Percentiles rank a stretch among this genome's conserved stretches.
phyloP scores from a whole-genome alignment of 2,888 invertebrate genomes.

The Nysson spinosus region DNA sequence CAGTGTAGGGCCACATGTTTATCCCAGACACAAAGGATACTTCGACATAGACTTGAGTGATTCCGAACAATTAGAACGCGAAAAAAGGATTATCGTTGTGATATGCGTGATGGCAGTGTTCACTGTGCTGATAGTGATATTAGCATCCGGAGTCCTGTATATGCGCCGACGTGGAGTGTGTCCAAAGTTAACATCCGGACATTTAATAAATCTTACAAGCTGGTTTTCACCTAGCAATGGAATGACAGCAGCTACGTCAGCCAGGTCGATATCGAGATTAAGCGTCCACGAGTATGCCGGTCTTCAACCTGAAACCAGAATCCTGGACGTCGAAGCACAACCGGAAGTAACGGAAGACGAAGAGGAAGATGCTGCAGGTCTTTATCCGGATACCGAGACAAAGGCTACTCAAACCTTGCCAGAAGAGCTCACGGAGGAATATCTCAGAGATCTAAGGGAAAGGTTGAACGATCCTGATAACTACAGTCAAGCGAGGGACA shows the following conservation, averaged over 20 bases:
- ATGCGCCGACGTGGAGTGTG: conserved; percentile 73
- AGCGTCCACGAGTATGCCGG: conserved; percentile 83
- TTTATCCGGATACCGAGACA: conserved; percentile 78
- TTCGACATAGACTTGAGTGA: conserved; percentile 75
- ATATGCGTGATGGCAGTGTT: conserved; percentile 71
- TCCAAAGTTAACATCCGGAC: conserved; percentile 71
- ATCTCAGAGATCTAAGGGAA: conserved; percentile 83
- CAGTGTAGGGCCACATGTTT: conserved; percentile 73
- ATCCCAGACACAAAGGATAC: conserved; percentile 72
- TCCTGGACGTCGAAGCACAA: conserved; percentile 77
- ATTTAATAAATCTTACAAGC: conserved; percentile 64
- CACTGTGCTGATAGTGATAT: conserved; percentile 67
- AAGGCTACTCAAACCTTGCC: conserved; percentile 86
- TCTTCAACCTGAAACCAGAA: conserved; percentile 80
- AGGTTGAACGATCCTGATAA: conserved; percentile 86
- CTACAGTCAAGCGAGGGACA: conserved; percentile 86
- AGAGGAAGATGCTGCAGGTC: conserved; percentile 72
- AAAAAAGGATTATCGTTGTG: conserved; percentile 72
- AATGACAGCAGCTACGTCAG: conserved; percentile 79
- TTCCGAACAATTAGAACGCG: conserved; percentile 71
- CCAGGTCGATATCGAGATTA: conserved; percentile 81
- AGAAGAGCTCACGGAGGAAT: conserved; percentile 86
- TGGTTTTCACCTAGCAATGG: conserved; percentile 72
- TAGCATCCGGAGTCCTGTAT: conserved; percentile 71
- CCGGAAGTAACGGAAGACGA: conserved; percentile 54